These are phyloP conservation scores for Mactra quadrangularis DNA, from an alignment of 1,140 invertebrate species.

Conservation along the genomic window DNA sequence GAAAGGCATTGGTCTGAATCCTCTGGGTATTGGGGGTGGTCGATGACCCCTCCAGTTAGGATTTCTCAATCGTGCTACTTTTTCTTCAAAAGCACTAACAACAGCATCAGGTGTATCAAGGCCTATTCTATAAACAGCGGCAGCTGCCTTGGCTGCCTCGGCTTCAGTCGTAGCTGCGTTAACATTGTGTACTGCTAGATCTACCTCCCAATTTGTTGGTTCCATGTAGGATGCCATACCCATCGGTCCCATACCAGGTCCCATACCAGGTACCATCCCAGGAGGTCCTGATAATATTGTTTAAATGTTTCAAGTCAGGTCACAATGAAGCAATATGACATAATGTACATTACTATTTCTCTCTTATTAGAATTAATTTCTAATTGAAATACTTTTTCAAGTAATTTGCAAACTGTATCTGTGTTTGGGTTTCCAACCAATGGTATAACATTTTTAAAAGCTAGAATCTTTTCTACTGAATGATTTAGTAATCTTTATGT, in stretches of 20 bases:
- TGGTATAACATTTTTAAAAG: no score
- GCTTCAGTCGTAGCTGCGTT: constrained; percentile 49
- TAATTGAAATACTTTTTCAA: no score
- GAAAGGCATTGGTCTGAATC: constrained; percentile 36
- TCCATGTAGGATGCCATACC: constrained; percentile 16
- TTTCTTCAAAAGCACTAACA: constrained; percentile 50
- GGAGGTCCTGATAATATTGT: not conserved
- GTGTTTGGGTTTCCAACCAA: no score
- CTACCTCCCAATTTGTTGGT: constrained; percentile 51
- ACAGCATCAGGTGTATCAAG: constrained; percentile 41
- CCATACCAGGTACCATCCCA: not conserved
- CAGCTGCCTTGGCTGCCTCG: constrained; percentile 37
- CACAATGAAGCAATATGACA: no score
- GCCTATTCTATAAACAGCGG: constrained; percentile 40
- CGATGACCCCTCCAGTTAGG: constrained; percentile 14
- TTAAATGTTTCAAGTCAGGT: no score
- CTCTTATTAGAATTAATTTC: no score
- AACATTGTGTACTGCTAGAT: constrained; percentile 39
- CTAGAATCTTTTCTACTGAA: no score
- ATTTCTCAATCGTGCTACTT: constrained; percentile 37
- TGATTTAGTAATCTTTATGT: no score
- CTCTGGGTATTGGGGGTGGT: constrained; percentile 15
- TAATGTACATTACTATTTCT: no score
- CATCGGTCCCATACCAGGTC: not conserved
- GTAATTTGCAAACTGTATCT: no score